Percentiles rank a stretch among this genome's conserved stretches.
Conservation (phyloP, 2,113 vertebrate species). For the Pterocles gutturalis region DNA sequence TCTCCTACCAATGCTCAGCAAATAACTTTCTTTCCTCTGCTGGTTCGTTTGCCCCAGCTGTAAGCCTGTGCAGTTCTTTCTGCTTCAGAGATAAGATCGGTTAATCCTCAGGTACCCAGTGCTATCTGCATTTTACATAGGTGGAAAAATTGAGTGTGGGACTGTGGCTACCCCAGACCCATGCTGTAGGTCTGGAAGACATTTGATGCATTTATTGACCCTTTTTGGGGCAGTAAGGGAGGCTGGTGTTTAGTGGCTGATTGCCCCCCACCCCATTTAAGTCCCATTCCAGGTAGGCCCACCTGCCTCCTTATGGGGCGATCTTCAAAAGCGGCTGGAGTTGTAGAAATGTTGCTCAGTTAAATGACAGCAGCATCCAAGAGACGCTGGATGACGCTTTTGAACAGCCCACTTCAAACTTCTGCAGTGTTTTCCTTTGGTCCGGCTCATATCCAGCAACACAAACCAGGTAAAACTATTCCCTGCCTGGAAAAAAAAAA, state of each 20-base stretch:
- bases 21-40: background rate
- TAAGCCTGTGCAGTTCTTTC: background rate
- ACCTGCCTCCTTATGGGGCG: background rate
- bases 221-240: background rate
- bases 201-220: background rate
- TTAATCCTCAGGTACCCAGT: background rate
- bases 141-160: background rate
- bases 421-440: slow-evolving; percentile 45
- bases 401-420: background rate
- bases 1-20: background rate
- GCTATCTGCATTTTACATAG: background rate
- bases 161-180: background rate
- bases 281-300: background rate
- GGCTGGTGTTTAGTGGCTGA: background rate
- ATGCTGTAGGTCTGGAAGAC: background rate
- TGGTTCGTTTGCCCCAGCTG: background rate
- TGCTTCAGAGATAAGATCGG: background rate
- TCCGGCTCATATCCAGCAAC: background rate
- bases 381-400: background rate
- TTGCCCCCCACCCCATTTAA: background rate
- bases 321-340: background rate
- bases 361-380: background rate
- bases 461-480: slow-evolving; percentile 54
- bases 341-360: background rate
- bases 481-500: background rate